Evolutionary conservation across 2,888 invertebrate species (phyloP).

Genomic region (Smittia aterrima): DNA sequence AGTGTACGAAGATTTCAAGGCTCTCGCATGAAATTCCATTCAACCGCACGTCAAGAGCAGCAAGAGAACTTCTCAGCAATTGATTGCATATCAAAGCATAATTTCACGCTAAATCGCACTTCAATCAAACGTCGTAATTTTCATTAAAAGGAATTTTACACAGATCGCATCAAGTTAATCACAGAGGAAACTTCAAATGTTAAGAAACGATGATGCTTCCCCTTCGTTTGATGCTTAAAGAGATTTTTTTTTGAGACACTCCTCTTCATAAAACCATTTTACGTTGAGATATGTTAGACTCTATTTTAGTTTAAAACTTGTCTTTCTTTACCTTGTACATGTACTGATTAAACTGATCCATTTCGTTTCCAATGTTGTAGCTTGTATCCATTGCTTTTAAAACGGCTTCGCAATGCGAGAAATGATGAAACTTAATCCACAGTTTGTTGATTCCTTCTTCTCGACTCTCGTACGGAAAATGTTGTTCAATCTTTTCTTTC

Average conservation of each 20-base stretch:
- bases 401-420: neutral
- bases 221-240: too few relatives aligned
- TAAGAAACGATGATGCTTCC: neutral
- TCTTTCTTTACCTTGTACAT: conserved; percentile 34
- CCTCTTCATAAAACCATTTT: too few relatives aligned
- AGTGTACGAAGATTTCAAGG: neutral
- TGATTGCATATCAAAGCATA: conserved; percentile 29
- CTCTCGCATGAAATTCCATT: neutral
- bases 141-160: neutral
- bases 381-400: conserved; percentile 38
- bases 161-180: neutral
- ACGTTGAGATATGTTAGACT: too few relatives aligned
- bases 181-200: neutral
- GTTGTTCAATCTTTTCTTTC: neutral
- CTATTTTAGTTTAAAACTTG: neutral
- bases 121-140: conserved; percentile 4
- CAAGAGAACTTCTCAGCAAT: neutral
- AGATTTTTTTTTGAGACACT: too few relatives aligned
- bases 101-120: conserved; percentile 18
- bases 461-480: neutral
- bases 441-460: neutral
- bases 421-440: conserved; percentile 29
- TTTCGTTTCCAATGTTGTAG: conserved; percentile 38
- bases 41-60: too few relatives aligned
- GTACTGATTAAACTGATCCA: conserved; percentile 40